Percentiles rank a stretch among this genome's conserved stretches.
phyloP scores from a whole-genome alignment of 35 echinoderm and acorn worm genomes.

The Ptychodera flava region DNA sequence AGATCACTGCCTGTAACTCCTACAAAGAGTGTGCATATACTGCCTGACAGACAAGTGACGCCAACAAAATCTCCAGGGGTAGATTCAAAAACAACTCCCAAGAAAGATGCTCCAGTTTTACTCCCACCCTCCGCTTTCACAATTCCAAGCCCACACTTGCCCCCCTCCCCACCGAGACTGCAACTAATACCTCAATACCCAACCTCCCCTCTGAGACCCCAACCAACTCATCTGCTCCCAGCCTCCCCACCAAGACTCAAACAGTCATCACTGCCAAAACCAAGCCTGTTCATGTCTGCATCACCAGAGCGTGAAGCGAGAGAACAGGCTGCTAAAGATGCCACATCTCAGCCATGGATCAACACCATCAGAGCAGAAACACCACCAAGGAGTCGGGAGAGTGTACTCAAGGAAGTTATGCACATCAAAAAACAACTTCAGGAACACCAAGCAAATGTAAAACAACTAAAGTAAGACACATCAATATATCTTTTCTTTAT shows the following conservation, averaged over 20 bases:
- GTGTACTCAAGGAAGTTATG: background rate
- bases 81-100: background rate
- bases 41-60: background rate
- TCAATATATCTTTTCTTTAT: too few species aligned
- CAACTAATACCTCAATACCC: background rate
- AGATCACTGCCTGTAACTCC: background rate
- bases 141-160: background rate
- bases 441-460: background rate
- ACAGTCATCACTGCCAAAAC: too few species aligned
- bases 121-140: background rate
- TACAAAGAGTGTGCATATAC: background rate
- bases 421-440: background rate
- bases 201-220: too few species aligned
- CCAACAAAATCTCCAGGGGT: background rate
- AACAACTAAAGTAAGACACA: background rate
- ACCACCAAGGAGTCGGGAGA: background rate
- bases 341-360: background rate
- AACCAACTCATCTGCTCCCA: too few species aligned
- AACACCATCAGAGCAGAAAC: background rate
- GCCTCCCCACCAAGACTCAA: too few species aligned
- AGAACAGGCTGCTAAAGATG: background rate
- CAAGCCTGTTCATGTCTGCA: too few species aligned
- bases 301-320: too few species aligned
- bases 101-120: background rate
- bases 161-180: background rate